Conservation (phyloP, 35 echinoderm and acorn worm species). For the Hemicentrotus pulcherrimus region DNA sequence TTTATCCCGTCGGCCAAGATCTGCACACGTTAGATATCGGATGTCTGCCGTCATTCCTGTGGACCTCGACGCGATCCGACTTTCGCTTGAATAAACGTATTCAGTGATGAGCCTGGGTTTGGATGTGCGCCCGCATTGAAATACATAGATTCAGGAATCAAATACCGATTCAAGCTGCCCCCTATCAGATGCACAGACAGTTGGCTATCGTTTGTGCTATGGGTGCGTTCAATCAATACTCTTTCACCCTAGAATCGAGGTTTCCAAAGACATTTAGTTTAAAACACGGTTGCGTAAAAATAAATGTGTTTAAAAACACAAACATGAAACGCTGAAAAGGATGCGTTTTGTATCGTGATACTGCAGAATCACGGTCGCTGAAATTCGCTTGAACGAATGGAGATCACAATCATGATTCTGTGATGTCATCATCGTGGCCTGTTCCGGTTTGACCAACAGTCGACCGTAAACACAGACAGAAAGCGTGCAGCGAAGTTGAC, state of each 20-base stretch:
- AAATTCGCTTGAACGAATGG: too few relatives aligned
- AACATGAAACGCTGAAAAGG: too few relatives aligned
- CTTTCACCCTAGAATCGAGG: background rate
- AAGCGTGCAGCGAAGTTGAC: too few relatives aligned
- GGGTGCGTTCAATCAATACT: background rate
- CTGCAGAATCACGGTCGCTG: too few relatives aligned
- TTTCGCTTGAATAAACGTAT: slow-evolving; percentile 7
- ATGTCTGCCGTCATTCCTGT: background rate
- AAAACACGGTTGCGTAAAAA: too few relatives aligned
- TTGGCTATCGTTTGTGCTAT: background rate
- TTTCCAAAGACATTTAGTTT: too few relatives aligned
- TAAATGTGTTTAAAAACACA: too few relatives aligned
- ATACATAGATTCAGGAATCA: background rate
- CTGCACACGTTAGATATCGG: background rate
- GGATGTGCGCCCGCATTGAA: background rate
- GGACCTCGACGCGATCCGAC: background rate
- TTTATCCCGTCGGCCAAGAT: background rate
- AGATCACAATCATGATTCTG: too few relatives aligned
- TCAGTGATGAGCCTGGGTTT: background rate
- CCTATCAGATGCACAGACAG: background rate
- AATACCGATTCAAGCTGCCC: background rate
- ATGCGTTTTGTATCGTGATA: too few relatives aligned
- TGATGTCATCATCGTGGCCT: background rate
- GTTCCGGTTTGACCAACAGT: background rate
- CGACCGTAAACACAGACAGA: too few relatives aligned